Evolutionary conservation across 2,888 invertebrate genomes (phyloP).

Genomic region (Nemotelus pantherinus): DNA sequence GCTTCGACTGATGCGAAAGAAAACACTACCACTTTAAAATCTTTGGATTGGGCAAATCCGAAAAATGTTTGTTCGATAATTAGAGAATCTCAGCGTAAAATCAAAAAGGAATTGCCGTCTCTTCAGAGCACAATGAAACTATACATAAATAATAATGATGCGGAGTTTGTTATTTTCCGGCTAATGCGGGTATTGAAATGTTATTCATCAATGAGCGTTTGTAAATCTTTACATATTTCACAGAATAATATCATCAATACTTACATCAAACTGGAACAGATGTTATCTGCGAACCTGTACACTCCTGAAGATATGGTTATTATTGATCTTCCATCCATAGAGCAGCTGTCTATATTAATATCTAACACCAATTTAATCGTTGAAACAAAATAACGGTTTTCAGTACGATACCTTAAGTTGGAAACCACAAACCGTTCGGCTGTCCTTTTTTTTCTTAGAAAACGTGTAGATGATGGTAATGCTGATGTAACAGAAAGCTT

Average conservation of each 20-base stretch:
- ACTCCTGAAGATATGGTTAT: constrained; percentile 82
- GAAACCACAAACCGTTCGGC: no score
- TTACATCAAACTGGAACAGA: constrained; percentile 85
- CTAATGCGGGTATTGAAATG: constrained; percentile 80
- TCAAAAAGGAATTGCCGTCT: constrained; percentile 81
- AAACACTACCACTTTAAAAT: constrained; percentile 56
- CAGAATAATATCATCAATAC: constrained; percentile 89
- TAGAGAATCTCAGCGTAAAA: constrained; percentile 78
- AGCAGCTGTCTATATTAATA: constrained; percentile 89
- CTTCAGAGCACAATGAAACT: constrained; percentile 92
- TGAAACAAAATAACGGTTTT: constrained; percentile 52
- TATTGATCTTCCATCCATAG: constrained; percentile 90
- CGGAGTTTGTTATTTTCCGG: constrained; percentile 94
- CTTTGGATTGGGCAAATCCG: constrained; percentile 74
- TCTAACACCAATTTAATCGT: constrained; percentile 80
- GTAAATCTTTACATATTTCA: constrained; percentile 52
- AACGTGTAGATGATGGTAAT: no score
- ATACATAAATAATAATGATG: constrained; percentile 95
- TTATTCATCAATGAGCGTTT: not conserved
- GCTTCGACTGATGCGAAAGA: constrained; percentile 37
- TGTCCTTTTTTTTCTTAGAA: no score
- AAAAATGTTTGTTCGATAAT: constrained; percentile 78
- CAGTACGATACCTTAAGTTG: no score
- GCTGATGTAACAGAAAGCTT: no score
- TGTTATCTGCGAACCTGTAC: constrained; percentile 79